Conservation (phyloP, 92 coral and sea anemone species). For the Micromussa lordhowensis region DNA sequence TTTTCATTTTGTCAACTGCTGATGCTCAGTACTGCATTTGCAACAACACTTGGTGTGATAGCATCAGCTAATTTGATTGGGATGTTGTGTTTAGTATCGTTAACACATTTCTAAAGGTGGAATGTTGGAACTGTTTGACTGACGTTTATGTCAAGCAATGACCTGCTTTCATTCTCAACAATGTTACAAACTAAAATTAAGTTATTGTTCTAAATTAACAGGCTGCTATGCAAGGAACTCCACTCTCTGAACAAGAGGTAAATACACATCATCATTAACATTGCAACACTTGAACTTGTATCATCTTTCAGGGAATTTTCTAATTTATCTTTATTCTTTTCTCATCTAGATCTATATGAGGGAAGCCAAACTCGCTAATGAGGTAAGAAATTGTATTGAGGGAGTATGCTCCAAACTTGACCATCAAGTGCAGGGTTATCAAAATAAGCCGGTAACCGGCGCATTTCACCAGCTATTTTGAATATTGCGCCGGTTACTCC, state of each 20-base stretch:
- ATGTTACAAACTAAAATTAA: neutral
- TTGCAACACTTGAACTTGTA: neutral
- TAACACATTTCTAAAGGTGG: no score
- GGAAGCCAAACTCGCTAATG: constrained; percentile 99
- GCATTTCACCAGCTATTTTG: no score
- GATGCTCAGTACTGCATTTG: no score
- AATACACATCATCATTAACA: neutral
- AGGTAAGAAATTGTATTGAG: constrained; percentile 53
- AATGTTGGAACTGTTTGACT: no score
- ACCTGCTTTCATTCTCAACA: neutral
- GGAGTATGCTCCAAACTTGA: neutral
- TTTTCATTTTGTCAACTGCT: no score
- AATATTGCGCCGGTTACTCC: no score
- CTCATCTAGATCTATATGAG: constrained; percentile 83
- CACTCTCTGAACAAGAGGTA: constrained; percentile 97
- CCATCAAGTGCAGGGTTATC: no score
- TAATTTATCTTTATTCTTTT: neutral
- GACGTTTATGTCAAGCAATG: neutral
- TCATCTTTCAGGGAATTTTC: neutral
- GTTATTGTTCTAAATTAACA: constrained; percentile 17
- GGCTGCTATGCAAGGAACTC: constrained; percentile 99
- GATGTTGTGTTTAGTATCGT: no score
- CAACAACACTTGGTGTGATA: no score
- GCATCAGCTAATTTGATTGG: no score
- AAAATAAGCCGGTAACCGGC: no score